Evolutionary conservation across 2,888 invertebrate species (phyloP).

Genomic region (Ramazzottius varieornatus): DNA sequence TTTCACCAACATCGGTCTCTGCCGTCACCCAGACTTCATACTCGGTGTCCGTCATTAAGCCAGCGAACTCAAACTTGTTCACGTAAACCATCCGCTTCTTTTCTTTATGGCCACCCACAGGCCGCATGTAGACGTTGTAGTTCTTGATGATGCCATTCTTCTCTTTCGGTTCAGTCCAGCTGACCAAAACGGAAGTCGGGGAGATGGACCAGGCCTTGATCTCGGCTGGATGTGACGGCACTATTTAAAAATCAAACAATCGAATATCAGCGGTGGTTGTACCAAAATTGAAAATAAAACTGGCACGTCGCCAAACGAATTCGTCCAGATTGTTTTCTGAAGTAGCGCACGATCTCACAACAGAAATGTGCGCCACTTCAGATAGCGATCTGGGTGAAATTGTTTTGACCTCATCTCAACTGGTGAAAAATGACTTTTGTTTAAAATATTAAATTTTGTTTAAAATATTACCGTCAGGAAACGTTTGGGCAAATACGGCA

Average conservation of each 20-base stretch:
- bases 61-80: conserved; percentile 10
- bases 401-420: no score
- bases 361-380: no score
- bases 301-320: no score
- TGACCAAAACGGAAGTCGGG: conserved; percentile 14
- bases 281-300: background rate
- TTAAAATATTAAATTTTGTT: no score
- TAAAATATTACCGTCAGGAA: conserved; percentile 18
- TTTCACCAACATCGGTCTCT: conserved; percentile 17
- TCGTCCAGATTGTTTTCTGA: no score
- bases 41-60: conserved; percentile 12
- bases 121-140: conserved; percentile 14
- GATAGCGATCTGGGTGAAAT: no score
- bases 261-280: no score
- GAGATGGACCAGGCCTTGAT: conserved; percentile 18
- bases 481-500: conserved; percentile 16
- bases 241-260: conserved; percentile 12
- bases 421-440: no score
- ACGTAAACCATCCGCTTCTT: background rate
- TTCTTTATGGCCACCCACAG: background rate
- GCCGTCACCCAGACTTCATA: conserved; percentile 18
- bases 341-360: no score
- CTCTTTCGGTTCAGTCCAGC: conserved; percentile 17
- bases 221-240: conserved; percentile 17
- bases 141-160: conserved; percentile 17